Conservation (phyloP, 2,888 invertebrate species). For the Agonopterix arenella region DNA sequence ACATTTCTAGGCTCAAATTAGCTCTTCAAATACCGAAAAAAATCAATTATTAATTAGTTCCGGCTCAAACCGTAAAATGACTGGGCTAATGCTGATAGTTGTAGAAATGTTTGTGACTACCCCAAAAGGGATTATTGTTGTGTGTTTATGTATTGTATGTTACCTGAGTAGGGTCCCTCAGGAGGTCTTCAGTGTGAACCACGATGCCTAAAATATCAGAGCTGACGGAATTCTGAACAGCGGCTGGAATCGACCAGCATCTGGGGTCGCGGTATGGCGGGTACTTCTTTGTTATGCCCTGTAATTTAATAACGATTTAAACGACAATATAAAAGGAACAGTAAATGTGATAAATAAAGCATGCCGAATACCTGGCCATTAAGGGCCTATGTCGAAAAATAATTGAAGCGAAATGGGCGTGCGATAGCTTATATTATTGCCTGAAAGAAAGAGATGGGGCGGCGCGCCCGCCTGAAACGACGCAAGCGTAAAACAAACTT, state of each 20-base stretch:
- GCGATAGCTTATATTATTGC: too few species aligned
- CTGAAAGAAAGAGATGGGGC: too few species aligned
- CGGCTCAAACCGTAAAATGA: too few species aligned
- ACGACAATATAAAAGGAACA: neutral
- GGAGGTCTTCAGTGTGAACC: constrained; percentile 93
- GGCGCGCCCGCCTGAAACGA: too few species aligned
- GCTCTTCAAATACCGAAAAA: too few species aligned
- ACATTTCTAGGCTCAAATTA: too few species aligned
- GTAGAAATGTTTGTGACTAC: neutral
- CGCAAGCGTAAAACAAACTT: too few species aligned
- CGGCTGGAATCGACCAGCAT: constrained; percentile 87
- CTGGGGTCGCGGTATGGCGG: constrained; percentile 90
- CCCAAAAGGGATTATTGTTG: neutral
- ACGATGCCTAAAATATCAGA: constrained; percentile 92
- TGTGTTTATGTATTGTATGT: constrained; percentile 8
- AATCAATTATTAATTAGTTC: too few species aligned
- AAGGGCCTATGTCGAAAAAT: too few species aligned
- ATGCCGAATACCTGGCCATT: too few species aligned
- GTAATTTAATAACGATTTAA: constrained; percentile 12
- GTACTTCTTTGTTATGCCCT: constrained; percentile 76
- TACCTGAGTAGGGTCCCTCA: constrained; percentile 89
- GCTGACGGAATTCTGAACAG: constrained; percentile 88
- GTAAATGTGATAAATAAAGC: neutral
- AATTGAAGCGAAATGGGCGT: too few species aligned
- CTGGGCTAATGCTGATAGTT: too few species aligned